Conservation (phyloP, 2,888 invertebrate genomes). For the Drosophila quasianomalipes region DNA sequence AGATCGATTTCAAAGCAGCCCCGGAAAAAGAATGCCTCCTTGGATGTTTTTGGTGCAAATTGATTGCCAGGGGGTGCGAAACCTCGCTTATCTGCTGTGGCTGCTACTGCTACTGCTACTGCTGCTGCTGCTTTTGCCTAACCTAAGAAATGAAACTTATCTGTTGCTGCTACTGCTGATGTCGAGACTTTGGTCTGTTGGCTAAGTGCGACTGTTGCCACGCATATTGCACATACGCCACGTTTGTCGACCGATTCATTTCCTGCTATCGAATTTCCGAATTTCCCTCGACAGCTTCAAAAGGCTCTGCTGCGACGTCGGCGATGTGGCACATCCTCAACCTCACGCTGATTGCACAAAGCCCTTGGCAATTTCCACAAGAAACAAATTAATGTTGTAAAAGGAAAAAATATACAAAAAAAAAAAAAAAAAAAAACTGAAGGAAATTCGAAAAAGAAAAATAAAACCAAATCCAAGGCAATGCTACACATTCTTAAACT, state of each 20-base stretch:
- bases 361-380: slow-evolving; percentile 66
- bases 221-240: slow-evolving; percentile 62
- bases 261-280: slow-evolving; percentile 70
- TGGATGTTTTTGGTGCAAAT: slow-evolving; percentile 15
- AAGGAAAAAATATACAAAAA: slow-evolving; percentile 11
- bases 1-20: slow-evolving; percentile 6
- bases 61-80: slow-evolving; percentile 29
- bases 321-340: slow-evolving; percentile 11
- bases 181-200: neutral
- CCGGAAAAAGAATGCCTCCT: neutral
- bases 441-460: neutral
- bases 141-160: slow-evolving; percentile 23
- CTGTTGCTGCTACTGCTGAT: slow-evolving; percentile 18
- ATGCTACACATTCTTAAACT: slow-evolving; percentile 49
- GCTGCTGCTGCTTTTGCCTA: neutral
- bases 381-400: slow-evolving; percentile 72
- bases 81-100: slow-evolving; percentile 16
- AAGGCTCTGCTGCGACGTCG: slow-evolving; percentile 39
- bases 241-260: slow-evolving; percentile 62
- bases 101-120: neutral
- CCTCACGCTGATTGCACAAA: slow-evolving; percentile 75
- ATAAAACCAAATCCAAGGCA: slow-evolving; percentile 20
- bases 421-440: neutral
- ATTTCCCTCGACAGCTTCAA: slow-evolving; percentile 53
- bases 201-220: slow-evolving; percentile 32